Conservation (phyloP, 1,140 invertebrate genomes). For the Metopolophium dirhodum region DNA sequence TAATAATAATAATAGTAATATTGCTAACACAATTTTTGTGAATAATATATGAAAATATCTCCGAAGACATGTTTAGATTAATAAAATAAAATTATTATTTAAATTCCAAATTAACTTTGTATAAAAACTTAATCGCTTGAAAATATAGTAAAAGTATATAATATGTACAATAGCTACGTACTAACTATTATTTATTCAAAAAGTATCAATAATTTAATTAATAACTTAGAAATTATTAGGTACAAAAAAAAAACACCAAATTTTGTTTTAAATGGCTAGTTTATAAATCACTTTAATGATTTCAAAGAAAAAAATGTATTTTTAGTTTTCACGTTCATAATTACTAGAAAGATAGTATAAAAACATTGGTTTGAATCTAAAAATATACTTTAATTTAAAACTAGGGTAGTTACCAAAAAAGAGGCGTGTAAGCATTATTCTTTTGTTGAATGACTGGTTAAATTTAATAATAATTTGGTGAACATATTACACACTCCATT, state of each 20-base stretch:
- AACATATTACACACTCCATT: neutral
- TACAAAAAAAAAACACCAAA: neutral
- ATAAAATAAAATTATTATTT: neutral
- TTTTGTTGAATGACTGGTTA: neutral
- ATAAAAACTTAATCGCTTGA: too few species aligned
- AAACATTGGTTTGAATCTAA: neutral
- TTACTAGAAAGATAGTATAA: neutral
- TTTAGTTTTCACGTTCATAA: neutral
- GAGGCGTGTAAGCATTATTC: neutral
- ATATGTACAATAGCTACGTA: too few species aligned
- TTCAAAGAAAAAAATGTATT: neutral
- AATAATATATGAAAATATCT: neutral
- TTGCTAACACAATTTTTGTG: neutral
- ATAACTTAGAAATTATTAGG: neutral
- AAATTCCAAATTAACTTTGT: too few species aligned
- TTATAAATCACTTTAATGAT: neutral
- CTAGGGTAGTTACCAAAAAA: neutral
- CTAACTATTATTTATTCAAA: neutral
- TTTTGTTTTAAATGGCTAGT: neutral
- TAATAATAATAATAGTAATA: too few species aligned
- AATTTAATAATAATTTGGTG: neutral
- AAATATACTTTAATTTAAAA: neutral
- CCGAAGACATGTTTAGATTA: neutral
- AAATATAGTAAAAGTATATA: too few species aligned
- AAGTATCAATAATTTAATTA: neutral